Evolutionary conservation across 2,797 vertebrate species (phyloP), one percentile per base, ranked within the genome.

Genomic region (Oophaga sylvatica): DNA sequence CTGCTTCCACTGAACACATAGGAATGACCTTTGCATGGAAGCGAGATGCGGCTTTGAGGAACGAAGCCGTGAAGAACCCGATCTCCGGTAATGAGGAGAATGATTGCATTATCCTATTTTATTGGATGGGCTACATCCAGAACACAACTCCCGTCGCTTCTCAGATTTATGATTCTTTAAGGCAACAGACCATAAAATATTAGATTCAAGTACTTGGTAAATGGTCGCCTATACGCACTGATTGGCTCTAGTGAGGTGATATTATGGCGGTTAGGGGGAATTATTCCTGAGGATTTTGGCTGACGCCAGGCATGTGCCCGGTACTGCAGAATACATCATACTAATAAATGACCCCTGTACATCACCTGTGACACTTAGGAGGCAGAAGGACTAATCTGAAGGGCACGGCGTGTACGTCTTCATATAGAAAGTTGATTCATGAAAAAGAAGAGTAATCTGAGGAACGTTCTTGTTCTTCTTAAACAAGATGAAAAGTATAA

Each of bases 361-460:
- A 87, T 87, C 71, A 78, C 86, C 81, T 79, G 19, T 84, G 75
- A 87, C 87, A 83, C 75, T 59, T 60, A 41, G 35, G 35, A 22
- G 62, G 57, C 53, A 87, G 87, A 79, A 78, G 81, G 45, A 79
- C 63, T 83, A 7, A 35, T 31, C 53, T 83, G 63, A 83, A 87
- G 75, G 81, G 53, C 75, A 80, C 16, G 19, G 62, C 48, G 29
- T 63, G 59, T 60, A 59, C 59, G 65, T 82, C 71, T 73, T 82
- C 35, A 59, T 84, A 45, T 35, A 20, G 35, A 26, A 73, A 22
- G 73, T 7, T 16, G 45, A 22, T 26, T 2, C 12, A 53, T n/a
- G 20, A 16, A 56, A 13, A 26, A 56, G n/a, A 3, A 48, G 16
- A 67, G 4, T 13, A 31, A 13, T 15, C 26, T 70, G 13, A 68